These are phyloP conservation scores for Plumapathes pennacea DNA, from an alignment of 92 coral and sea anemone species.

Conservation along the genomic window DNA sequence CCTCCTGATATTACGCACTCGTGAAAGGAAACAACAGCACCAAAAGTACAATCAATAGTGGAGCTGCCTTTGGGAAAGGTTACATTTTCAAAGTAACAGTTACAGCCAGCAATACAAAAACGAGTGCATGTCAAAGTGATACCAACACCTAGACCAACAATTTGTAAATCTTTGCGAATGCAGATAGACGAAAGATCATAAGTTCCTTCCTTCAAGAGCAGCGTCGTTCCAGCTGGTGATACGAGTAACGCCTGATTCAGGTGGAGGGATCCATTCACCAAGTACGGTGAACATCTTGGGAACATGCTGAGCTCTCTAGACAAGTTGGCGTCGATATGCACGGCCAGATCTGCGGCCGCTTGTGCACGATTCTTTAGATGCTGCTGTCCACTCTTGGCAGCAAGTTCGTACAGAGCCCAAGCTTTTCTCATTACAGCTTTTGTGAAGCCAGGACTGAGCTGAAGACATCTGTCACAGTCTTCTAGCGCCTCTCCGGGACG, in stretches of 20 bases:
- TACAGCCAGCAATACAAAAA: neutral
- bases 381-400: conserved; percentile 9
- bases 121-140: conserved; percentile 12
- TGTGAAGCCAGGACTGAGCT: conserved; percentile 20
- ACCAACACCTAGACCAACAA: conserved; percentile 38
- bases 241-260: conserved; percentile 10
- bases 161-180: conserved; percentile 11
- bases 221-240: conserved; percentile 14
- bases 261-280: conserved; percentile 25
- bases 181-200: conserved; percentile 20
- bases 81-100: conserved; percentile 50
- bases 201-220: conserved; percentile 53
- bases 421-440: conserved; percentile 77
- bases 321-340: conserved; percentile 31
- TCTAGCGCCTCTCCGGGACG: conserved; percentile 56
- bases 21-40: conserved; percentile 5
- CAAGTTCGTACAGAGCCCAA: conserved; percentile 67
- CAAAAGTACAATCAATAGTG: conserved; percentile 13
- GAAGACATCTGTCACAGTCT: conserved; percentile 65
- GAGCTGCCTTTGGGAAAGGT: conserved; percentile 27
- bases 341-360: conserved; percentile 59
- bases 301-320: conserved; percentile 19
- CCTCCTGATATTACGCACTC: conserved; percentile 64
- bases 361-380: conserved; percentile 11
- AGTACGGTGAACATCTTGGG: conserved; percentile 1